These are phyloP conservation scores for Elysia crispata DNA, from an alignment of 2,888 invertebrate species.

Conservation along the genomic window DNA sequence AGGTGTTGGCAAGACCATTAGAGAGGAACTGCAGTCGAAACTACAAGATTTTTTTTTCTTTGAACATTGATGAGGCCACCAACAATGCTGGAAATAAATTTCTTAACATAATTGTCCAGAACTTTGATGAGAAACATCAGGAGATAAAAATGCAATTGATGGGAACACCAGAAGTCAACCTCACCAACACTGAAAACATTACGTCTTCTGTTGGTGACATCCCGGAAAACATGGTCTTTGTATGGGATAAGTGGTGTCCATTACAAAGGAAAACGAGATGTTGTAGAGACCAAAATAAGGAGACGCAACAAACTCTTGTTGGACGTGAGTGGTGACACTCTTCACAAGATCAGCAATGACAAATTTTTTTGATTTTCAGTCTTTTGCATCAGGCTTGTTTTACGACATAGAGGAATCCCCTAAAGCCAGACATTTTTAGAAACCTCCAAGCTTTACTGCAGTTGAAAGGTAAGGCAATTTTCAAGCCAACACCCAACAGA, in stretches of 20 bases:
- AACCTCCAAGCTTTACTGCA: neutral
- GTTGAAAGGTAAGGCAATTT: neutral
- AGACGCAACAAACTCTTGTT: neutral
- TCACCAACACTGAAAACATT: conserved; percentile 19
- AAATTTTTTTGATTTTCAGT: neutral
- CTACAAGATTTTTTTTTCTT: neutral
- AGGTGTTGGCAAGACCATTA: neutral
- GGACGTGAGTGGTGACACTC: conserved; percentile 33
- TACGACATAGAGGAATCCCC: conserved; percentile 23
- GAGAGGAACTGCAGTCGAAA: neutral
- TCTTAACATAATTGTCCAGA: conserved; percentile 26
- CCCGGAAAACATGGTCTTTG: neutral
- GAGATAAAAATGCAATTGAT: neutral
- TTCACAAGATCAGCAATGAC: conserved; percentile 22
- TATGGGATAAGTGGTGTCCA: conserved; percentile 12
- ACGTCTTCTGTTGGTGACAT: neutral
- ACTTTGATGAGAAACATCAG: neutral
- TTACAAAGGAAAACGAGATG: conserved; percentile 14
- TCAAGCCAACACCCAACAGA: conserved; percentile 23
- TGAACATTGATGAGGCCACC: conserved; percentile 29
- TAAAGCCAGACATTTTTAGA: neutral
- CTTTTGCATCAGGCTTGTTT: conserved; percentile 10
- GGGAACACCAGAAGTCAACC: conserved; percentile 15
- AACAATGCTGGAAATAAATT: conserved; percentile 28
- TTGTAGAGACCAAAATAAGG: conserved; percentile 11